phyloP scores from a whole-genome alignment of 2,888 invertebrate genomes.

The Baccha elongata region DNA sequence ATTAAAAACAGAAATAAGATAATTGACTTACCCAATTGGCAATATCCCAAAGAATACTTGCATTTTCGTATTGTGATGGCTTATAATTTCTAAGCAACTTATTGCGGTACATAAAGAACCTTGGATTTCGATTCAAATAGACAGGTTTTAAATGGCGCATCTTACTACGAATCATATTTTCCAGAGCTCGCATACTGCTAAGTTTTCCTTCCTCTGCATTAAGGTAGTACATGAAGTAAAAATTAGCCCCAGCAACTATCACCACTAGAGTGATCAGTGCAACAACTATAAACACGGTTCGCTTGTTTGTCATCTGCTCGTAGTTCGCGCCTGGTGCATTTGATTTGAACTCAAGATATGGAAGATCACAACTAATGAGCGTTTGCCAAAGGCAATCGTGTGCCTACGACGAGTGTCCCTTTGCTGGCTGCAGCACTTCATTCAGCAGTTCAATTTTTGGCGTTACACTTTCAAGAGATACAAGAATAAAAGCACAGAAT shows the following conservation, averaged over 20 bases:
- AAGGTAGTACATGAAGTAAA: constrained; percentile 82
- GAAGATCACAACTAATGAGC: constrained; percentile 60
- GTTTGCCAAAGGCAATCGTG: constrained; percentile 47
- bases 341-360: constrained; percentile 70
- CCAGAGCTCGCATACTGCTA: constrained; percentile 81
- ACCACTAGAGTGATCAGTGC: constrained; percentile 79
- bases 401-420: constrained; percentile 69
- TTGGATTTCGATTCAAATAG: constrained; percentile 81
- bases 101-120: constrained; percentile 81
- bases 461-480: constrained; percentile 51
- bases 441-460: constrained; percentile 57
- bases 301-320: constrained; percentile 77
- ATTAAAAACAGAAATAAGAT: background rate
- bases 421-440: constrained; percentile 64
- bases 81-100: constrained; percentile 81
- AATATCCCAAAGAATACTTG: constrained; percentile 83
- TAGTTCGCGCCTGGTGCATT: constrained; percentile 47
- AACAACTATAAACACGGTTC: constrained; percentile 78
- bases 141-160: constrained; percentile 81
- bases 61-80: constrained; percentile 82
- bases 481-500: constrained; percentile 37
- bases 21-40: constrained; percentile 81
- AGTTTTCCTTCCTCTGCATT: constrained; percentile 81
- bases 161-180: constrained; percentile 80
- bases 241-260: constrained; percentile 79